Evolutionary conservation across 2,888 invertebrate species (phyloP).

Genomic region (Caenorhabditis sp.): DNA sequence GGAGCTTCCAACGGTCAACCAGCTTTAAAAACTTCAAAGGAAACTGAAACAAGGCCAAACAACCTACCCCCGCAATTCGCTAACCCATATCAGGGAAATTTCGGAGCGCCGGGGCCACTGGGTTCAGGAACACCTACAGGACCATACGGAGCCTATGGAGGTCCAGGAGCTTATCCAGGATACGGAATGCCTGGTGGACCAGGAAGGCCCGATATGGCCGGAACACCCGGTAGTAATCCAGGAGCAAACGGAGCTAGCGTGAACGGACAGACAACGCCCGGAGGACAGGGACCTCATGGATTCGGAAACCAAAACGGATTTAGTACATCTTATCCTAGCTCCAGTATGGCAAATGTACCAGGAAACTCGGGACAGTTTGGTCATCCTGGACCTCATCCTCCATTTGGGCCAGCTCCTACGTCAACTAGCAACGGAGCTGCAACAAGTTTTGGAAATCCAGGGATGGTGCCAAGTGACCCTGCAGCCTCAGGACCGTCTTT

Average conservation of each 20-base stretch:
- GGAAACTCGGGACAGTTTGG: constrained; percentile 9
- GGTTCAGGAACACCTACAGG: background rate
- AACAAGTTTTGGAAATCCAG: background rate
- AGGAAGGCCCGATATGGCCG: background rate
- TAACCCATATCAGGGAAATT: constrained; percentile 14
- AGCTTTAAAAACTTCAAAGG: constrained; percentile 13
- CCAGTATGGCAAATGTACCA: background rate
- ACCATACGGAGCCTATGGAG: constrained; percentile 7
- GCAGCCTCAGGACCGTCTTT: background rate
- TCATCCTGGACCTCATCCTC: background rate
- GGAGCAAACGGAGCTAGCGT: background rate
- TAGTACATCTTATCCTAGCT: background rate
- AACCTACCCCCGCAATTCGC: constrained; percentile 10
- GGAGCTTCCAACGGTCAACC: background rate
- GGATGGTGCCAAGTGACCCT: background rate
- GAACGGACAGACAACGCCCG: constrained; percentile 7
- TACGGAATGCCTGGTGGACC: constrained; percentile 7
- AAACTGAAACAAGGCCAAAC: constrained; percentile 32
- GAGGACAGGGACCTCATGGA: background rate
- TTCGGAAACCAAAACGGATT: background rate
- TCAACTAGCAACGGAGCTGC: background rate
- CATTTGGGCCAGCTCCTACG: background rate
- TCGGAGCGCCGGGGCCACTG: background rate
- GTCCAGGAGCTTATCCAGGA: constrained; percentile 21
- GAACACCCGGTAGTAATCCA: background rate